Conservation (phyloP, 2,113 vertebrate species). For the Alligator sinensis region DNA sequence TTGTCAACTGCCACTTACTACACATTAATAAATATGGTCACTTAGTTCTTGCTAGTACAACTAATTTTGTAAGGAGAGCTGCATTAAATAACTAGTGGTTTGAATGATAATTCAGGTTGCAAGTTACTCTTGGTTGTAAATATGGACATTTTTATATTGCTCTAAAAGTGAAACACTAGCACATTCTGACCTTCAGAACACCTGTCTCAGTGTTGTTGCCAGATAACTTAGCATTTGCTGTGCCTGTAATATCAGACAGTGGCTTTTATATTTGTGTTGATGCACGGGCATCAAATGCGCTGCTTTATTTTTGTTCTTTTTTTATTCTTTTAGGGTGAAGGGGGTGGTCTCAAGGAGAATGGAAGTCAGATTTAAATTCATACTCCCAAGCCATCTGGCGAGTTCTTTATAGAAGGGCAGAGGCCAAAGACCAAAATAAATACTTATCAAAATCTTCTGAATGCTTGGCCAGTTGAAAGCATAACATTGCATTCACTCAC, state of each 20-base stretch:
- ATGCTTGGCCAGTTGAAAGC: conserved; percentile 29
- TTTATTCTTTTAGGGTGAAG: conserved; percentile 2
- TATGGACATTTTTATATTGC: neutral
- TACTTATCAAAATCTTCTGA: conserved; percentile 34
- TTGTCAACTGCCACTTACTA: too few relatives aligned
- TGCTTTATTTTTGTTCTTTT: neutral
- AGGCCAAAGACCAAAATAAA: conserved; percentile 32
- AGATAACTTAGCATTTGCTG: neutral
- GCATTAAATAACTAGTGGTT: neutral
- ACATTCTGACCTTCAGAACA: neutral
- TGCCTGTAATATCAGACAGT: neutral
- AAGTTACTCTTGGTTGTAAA: too few relatives aligned
- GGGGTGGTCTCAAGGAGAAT: conserved; percentile 38
- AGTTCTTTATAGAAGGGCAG: neutral
- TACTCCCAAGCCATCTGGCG: conserved; percentile 35
- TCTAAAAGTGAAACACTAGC: neutral
- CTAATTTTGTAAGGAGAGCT: neutral
- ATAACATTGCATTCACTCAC: neutral
- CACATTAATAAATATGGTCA: neutral
- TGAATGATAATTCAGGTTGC: neutral
- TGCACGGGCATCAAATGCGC: neutral
- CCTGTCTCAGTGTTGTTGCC: neutral
- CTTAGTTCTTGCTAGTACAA: neutral
- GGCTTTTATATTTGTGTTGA: neutral
- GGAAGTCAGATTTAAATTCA: conserved; percentile 40